Evolutionary conservation across 2,888 invertebrate species (phyloP), one percentile per base, ranked within the genome.

Genomic region (Anagyrus pseudococci): DNA sequence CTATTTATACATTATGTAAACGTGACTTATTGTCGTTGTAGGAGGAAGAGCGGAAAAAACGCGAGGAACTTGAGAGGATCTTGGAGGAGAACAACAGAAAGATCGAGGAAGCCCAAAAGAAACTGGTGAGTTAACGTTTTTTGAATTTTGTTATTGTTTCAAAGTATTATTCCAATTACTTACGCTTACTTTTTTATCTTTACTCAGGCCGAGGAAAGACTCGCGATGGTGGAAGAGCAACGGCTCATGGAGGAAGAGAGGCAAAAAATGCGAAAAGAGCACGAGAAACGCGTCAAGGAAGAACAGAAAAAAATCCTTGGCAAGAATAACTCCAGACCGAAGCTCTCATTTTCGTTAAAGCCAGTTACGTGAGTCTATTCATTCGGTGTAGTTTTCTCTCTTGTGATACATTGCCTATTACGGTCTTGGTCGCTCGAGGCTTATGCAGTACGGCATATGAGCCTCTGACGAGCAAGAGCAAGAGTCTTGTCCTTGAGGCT

Each of bases 31-130:
- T 80, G 80, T 80, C 79, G 75, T 80, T 88, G 88, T 93, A 98
- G 97, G 97, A 96, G 87, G 96, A 96, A 88, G 97, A 98, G 86
- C 89, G 89, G 83, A 90, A 91, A 85, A 96, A 97, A 85, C 90
- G 95, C 77, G 93, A 94, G 87, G 94, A 96, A 84, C 87, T 97
- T 81, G 96, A 97, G 85, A 89, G 89, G 83, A 97, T 97, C 84
- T 90, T 97, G 89, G 95, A 94, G 76, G 97, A 98, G 86, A 98
- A 98, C 86, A 96, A 96, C 87, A 89, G 88, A 83, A 97, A 96
- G 85, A 96, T 97, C 72, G 96, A 97, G 84, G 96, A 97, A 82
- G 96, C 96, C 72, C 96, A 96, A 86, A 90, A 91, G 79, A 96
- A 95, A 89, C 85, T 97, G 90, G 97, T 97, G 82, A 87, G 87